These are phyloP conservation scores for Gadus chalcogrammus DNA, from an alignment of 2,113 vertebrate species.

Conservation along the genomic window DNA sequence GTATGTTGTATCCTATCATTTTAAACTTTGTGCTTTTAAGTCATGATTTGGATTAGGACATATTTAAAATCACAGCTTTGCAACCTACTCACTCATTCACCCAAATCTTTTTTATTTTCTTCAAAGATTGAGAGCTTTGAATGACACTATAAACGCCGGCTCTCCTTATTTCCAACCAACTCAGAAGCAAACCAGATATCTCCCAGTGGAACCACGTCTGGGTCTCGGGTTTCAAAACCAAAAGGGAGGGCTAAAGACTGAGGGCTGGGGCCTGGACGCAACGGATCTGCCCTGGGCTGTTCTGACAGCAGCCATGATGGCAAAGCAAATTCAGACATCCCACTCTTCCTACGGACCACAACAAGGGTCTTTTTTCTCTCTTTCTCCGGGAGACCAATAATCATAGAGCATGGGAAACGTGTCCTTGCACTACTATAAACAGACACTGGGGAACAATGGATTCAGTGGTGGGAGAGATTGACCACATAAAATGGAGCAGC, in stretches of 20 bases:
- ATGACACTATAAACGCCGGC: conserved; percentile 26
- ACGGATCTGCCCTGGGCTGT: conserved; percentile 27
- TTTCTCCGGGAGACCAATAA: conserved; percentile 30
- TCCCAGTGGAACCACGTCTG: conserved; percentile 47
- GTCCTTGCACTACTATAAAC: conserved; percentile 30
- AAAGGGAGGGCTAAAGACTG: conserved; percentile 21
- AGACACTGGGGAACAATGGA: conserved; percentile 6
- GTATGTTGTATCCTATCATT: no score
- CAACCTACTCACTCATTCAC: no score
- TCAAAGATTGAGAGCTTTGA: no score
- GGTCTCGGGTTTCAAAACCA: conserved; percentile 48
- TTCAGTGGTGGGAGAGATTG: conserved; percentile 10
- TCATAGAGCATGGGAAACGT: conserved; percentile 48
- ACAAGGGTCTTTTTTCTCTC: conserved; percentile 42
- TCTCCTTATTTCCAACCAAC: conserved; percentile 32
- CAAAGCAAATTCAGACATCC: conserved; percentile 5
- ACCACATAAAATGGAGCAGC: conserved; percentile 31
- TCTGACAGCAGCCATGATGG: conserved; percentile 21
- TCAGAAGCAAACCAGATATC: conserved; percentile 26
- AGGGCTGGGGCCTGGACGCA: conserved; percentile 27
- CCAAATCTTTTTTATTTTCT: no score
- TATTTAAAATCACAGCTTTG: no score
- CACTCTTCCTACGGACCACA: conserved; percentile 44
- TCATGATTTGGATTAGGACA: no score
- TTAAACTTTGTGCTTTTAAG: no score